Conservation (phyloP, 2,797 vertebrate species). For the Sebastes iracundus region DNA sequence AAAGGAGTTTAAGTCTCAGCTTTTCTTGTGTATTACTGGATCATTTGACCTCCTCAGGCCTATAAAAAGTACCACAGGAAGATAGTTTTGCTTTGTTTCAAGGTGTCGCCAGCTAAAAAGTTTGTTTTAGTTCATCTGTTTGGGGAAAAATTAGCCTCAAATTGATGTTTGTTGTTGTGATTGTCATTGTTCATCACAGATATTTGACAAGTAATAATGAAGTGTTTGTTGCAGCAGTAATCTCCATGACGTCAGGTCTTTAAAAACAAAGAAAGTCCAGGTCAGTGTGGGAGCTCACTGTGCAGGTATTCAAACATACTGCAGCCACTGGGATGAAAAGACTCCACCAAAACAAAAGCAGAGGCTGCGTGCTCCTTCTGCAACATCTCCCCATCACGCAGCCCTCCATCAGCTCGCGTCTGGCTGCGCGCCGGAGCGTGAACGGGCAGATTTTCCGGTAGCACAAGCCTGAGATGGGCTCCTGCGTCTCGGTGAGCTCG, state of each 20-base stretch:
- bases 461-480: conserved; percentile 91
- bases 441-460: conserved; percentile 95
- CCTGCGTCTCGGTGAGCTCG: conserved; percentile 84
- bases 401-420: conserved; percentile 70
- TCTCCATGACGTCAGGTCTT: neutral
- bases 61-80: neutral
- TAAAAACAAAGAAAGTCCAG: neutral
- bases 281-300: conserved; percentile 1
- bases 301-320: neutral
- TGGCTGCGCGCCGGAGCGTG: conserved; percentile 86
- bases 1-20: neutral
- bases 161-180: neutral
- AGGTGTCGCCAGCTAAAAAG: neutral
- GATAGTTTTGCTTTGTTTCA: neutral
- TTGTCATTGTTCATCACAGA: neutral
- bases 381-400: conserved; percentile 56
- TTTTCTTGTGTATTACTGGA: neutral
- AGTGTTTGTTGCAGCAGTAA: neutral
- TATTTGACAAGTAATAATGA: neutral
- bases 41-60: neutral
- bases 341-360: conserved; percentile 59
- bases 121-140: neutral
- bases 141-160: neutral
- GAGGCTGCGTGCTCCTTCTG: conserved; percentile 54
- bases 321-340: conserved; percentile 39